A percentile compares a stretch with the other conserved stretches of the same genome.
Conservation (phyloP, 2,113 vertebrate species). For the Channa argus region DNA sequence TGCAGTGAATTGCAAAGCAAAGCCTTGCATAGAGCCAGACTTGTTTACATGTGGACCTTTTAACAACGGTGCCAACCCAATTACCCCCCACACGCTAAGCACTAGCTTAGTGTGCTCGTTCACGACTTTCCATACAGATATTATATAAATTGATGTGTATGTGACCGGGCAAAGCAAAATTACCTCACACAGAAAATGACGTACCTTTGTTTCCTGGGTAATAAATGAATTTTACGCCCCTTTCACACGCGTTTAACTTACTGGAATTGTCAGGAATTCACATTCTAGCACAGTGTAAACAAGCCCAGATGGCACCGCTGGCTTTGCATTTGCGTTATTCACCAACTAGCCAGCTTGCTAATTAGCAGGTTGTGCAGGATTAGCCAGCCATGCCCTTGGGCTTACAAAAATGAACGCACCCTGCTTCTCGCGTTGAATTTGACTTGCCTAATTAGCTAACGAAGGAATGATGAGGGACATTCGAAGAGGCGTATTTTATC, state of each 20-base stretch:
- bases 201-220: not conserved
- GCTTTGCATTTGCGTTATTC: conserved; percentile 14
- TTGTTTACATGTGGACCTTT: conserved; percentile 40
- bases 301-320: not conserved
- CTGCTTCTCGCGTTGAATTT: not conserved
- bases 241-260: not conserved
- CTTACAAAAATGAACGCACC: not conserved
- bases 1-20: not conserved
- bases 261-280: conserved; percentile 3
- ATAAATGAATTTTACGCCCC: not conserved
- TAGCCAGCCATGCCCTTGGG: conserved; percentile 1
- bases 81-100: conserved; percentile 1
- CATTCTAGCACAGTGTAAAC: conserved; percentile 48
- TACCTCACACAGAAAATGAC: not conserved
- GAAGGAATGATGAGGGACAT: not conserved
- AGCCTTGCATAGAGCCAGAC: not conserved
- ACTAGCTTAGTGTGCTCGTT: not conserved
- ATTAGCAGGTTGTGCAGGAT: conserved; percentile 42
- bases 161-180: not conserved
- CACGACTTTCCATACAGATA: not conserved
- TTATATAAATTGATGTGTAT: not conserved
- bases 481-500: conserved; percentile 10
- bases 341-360: conserved; percentile 36
- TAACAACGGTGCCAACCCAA: not conserved
- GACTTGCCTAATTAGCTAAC: conserved; percentile 1